These are phyloP conservation scores for Tuta absoluta DNA, from an alignment of 2,888 invertebrate genomes.

Conservation along the genomic window DNA sequence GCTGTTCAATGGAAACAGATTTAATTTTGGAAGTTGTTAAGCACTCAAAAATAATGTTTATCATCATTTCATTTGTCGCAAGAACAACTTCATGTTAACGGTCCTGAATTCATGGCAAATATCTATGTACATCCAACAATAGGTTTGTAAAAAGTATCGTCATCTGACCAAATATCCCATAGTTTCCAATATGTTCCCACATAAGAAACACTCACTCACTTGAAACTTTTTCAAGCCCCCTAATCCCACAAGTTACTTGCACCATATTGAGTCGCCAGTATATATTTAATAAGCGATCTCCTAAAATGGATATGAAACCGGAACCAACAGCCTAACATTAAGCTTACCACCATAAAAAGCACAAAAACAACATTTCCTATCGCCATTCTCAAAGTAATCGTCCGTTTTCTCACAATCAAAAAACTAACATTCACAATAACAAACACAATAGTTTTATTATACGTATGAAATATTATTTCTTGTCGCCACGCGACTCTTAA, in stretches of 20 bases:
- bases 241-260: too few species aligned
- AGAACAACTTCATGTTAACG: too few species aligned
- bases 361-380: conserved; percentile 6
- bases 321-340: conserved; percentile 11
- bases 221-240: too few species aligned
- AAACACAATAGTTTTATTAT: conserved; percentile 63
- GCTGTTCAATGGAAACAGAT: neutral
- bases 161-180: too few species aligned
- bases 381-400: conserved; percentile 18
- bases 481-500: conserved; percentile 74
- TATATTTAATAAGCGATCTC: neutral
- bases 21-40: neutral
- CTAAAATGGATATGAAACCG: neutral
- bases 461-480: conserved; percentile 70
- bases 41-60: too few species aligned
- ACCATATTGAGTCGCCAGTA: too few species aligned
- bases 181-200: too few species aligned
- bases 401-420: conserved; percentile 44
- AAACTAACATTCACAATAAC: conserved; percentile 50
- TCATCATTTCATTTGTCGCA: too few species aligned
- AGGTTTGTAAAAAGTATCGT: too few species aligned
- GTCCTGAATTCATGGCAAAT: too few species aligned
- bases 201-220: too few species aligned
- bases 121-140: too few species aligned
- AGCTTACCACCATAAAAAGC: conserved; percentile 14